Evolutionary conservation across 2,797 vertebrate species (phyloP).

Genomic region (Cirrhinus mrigala): DNA sequence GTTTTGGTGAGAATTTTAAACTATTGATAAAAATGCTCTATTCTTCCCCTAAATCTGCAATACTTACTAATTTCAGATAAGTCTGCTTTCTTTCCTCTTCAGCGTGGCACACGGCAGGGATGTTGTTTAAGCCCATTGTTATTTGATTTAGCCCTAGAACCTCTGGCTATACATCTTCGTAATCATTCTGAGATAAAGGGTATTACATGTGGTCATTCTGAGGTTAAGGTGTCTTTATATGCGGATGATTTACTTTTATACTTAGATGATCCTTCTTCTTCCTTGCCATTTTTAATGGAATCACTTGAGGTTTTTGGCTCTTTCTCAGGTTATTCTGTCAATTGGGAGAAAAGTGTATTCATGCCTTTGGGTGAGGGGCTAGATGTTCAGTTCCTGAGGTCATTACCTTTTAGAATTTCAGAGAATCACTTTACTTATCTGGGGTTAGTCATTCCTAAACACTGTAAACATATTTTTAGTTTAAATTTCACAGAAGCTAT

Average conservation of each 20-base stretch:
- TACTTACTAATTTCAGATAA: background rate
- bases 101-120: background rate
- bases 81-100: background rate
- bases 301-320: background rate
- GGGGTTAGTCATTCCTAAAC: no score
- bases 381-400: background rate
- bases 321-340: background rate
- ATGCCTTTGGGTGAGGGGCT: background rate
- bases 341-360: background rate
- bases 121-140: background rate
- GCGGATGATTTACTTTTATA: background rate
- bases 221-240: background rate
- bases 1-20: background rate
- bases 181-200: background rate
- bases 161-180: background rate
- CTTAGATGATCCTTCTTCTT: background rate
- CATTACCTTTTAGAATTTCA: background rate
- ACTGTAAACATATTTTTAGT: no score
- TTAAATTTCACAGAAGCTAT: no score
- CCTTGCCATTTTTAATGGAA: background rate
- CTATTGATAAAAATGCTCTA: background rate
- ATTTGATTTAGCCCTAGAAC: background rate
- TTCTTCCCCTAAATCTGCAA: background rate
- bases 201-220: background rate
- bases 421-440: background rate